These are phyloP conservation scores for Cepaea nemoralis DNA, from an alignment of 1,140 invertebrate species.

Conservation along the genomic window DNA sequence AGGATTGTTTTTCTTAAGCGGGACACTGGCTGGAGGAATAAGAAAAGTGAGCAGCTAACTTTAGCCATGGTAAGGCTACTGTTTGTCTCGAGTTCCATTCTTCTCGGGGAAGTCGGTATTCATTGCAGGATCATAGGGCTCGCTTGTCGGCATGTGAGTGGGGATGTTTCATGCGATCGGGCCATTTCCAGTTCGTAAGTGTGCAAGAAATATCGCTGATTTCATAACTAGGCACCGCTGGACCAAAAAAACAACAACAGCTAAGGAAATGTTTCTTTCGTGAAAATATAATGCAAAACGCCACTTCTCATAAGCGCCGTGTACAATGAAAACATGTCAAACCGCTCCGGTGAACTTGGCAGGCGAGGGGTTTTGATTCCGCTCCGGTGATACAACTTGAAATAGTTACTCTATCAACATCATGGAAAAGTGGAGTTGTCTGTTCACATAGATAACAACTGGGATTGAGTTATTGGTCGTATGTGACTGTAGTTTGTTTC, in stretches of 20 bases:
- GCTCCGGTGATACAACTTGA: no score
- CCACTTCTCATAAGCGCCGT: background rate
- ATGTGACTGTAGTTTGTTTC: no score
- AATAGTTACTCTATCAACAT: no score
- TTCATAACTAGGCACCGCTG: background rate
- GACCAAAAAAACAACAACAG: background rate
- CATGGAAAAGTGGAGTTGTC: no score
- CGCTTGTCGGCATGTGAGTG: background rate
- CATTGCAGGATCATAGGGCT: background rate
- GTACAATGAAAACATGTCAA: background rate
- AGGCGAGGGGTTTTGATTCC: no score
- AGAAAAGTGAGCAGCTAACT: slow-evolving; percentile 13
- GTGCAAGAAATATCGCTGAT: background rate
- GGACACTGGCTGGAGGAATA: background rate
- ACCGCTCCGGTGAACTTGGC: no score
- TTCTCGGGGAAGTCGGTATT: background rate
- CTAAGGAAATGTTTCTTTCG: background rate
- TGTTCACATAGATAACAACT: no score
- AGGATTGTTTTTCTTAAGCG: background rate
- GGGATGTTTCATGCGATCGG: background rate
- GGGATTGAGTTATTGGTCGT: no score
- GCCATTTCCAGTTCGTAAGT: background rate
- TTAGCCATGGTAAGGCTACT: slow-evolving; percentile 9
- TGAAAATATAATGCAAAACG: background rate
- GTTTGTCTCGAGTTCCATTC: background rate